Evolutionary conservation across 2,888 invertebrate species (phyloP).

Genomic region (Caenorhabditis panamensis): DNA sequence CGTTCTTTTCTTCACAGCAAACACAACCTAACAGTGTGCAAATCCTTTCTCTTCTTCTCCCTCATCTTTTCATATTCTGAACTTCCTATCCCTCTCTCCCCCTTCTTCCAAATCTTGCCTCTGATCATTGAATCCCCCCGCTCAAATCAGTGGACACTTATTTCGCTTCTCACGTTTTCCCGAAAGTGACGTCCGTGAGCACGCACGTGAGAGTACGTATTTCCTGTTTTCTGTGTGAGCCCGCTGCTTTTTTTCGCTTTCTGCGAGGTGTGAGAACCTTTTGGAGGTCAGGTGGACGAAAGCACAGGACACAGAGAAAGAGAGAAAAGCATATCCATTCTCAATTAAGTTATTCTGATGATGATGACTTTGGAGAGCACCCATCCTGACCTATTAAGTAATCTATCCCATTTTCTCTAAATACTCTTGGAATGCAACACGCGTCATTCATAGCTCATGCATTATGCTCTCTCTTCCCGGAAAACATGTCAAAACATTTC

Average conservation of each 20-base stretch:
- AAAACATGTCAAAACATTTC: slow-evolving; percentile 49
- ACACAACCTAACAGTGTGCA: no score
- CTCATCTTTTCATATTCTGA: background rate
- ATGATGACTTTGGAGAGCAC: background rate
- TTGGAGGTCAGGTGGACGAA: slow-evolving; percentile 16
- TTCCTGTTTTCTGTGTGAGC: slow-evolving; percentile 36
- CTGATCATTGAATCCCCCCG: slow-evolving; percentile 26
- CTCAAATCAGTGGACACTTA: slow-evolving; percentile 16
- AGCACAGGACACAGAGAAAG: background rate
- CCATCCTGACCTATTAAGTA: background rate
- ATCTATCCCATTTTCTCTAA: background rate
- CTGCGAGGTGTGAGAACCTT: slow-evolving; percentile 11
- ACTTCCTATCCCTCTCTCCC: background rate
- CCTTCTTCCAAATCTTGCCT: background rate
- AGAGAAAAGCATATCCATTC: slow-evolving; percentile 12
- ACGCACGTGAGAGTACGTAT: slow-evolving; percentile 31
- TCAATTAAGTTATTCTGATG: background rate
- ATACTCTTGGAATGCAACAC: background rate
- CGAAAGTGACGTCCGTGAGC: slow-evolving; percentile 41
- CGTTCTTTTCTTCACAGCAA: no score
- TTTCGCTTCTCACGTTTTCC: slow-evolving; percentile 10
- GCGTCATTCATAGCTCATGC: slow-evolving; percentile 22
- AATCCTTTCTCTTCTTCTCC: background rate
- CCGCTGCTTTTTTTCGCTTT: slow-evolving; percentile 11
- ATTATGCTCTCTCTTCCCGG: slow-evolving; percentile 29